Evolutionary conservation across 2,888 invertebrate species (phyloP).

Genomic region (Drosophila leonis): DNA sequence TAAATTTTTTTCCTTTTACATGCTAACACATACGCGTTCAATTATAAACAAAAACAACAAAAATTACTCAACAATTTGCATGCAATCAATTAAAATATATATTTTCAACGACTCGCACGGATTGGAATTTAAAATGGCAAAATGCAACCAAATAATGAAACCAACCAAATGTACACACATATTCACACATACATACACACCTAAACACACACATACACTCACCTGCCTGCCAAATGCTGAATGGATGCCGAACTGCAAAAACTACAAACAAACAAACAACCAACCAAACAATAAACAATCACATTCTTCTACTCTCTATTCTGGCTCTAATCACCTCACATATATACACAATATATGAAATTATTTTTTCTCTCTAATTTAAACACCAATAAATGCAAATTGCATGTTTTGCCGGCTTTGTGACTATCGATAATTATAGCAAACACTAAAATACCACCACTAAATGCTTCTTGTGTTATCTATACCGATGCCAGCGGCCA

Average conservation of each 20-base stretch:
- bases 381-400: slow-evolving; percentile 32
- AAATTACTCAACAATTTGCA: slow-evolving; percentile 58
- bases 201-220: slow-evolving; percentile 5
- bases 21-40: slow-evolving; percentile 64
- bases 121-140: slow-evolving; percentile 65
- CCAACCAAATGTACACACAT: slow-evolving; percentile 21
- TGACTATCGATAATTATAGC: slow-evolving; percentile 66
- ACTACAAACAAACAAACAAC: slow-evolving; percentile 39
- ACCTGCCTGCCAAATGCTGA: slow-evolving; percentile 46
- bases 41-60: slow-evolving; percentile 35
- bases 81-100: slow-evolving; percentile 52
- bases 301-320: slow-evolving; percentile 17
- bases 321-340: slow-evolving; percentile 20
- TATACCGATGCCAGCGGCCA: slow-evolving; percentile 98
- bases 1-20: slow-evolving; percentile 63
- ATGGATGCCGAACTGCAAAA: slow-evolving; percentile 55
- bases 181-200: slow-evolving; percentile 10
- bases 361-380: slow-evolving; percentile 21
- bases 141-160: slow-evolving; percentile 49
- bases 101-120: slow-evolving; percentile 61
- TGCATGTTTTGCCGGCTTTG: slow-evolving; percentile 46
- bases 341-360: slow-evolving; percentile 6
- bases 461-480: slow-evolving; percentile 96
- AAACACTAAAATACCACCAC: slow-evolving; percentile 88
- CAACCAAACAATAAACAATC: slow-evolving; percentile 25